Conservation (phyloP, 2,113 vertebrate genomes). For the Mormyrus lacerda region DNA sequence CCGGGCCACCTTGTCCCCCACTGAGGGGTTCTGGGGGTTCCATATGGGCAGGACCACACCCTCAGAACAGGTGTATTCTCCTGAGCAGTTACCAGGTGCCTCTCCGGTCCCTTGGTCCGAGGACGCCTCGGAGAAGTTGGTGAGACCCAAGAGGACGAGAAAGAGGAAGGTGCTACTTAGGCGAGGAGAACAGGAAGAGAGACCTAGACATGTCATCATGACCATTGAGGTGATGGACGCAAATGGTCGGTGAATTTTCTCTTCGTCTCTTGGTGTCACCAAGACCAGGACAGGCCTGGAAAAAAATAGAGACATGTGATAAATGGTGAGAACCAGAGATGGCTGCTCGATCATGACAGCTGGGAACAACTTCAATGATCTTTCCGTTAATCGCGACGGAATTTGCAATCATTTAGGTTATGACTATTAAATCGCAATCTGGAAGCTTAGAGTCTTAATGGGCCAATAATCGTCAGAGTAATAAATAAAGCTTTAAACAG, state of each 20-base stretch:
- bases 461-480: neutral
- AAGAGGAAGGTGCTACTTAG: constrained; percentile 46
- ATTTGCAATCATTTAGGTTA: neutral
- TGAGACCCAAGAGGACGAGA: constrained; percentile 43
- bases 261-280: neutral
- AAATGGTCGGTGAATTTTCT: neutral
- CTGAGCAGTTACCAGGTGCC: constrained; percentile 51
- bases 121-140: constrained; percentile 46
- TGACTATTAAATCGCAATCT: neutral
- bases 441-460: neutral
- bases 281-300: neutral
- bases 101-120: constrained; percentile 24
- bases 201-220: constrained; percentile 41
- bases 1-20: constrained; percentile 72
- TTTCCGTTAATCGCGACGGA: neutral
- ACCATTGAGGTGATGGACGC: constrained; percentile 9
- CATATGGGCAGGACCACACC: constrained; percentile 72
- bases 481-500: neutral
- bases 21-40: constrained; percentile 74
- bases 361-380: neutral
- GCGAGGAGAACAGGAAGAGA: constrained; percentile 25
- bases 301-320: neutral
- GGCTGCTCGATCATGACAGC: neutral
- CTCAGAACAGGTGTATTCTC: constrained; percentile 59
- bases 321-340: neutral